phyloP scores from a whole-genome alignment of 1,140 invertebrate species.

The Chironomus tepperi region DNA sequence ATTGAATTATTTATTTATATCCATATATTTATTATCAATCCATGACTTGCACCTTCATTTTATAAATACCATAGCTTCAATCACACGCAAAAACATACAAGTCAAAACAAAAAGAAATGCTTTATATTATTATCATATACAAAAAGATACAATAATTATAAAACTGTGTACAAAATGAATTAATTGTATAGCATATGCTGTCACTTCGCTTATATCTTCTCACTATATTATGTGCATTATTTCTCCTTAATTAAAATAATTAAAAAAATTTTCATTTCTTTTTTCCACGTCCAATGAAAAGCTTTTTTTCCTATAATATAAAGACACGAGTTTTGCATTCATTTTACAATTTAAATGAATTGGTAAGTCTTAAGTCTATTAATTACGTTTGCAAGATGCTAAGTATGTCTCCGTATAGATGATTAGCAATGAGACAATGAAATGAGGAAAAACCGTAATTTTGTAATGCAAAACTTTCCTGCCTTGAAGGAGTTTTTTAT shows the following conservation, averaged over 20 bases:
- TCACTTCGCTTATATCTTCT: background rate
- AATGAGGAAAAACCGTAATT: background rate
- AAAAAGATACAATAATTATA: too few relatives aligned
- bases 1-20: background rate
- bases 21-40: background rate
- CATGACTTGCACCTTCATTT: background rate
- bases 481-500: too few relatives aligned
- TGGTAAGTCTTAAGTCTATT: background rate
- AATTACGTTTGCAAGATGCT: too few relatives aligned
- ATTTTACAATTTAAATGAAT: background rate
- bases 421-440: background rate
- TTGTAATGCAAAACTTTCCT: too few relatives aligned
- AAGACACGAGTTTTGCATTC: background rate
- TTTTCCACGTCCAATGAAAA: background rate
- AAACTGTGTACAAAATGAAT: background rate
- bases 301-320: background rate
- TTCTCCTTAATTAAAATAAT: conserved; percentile 14
- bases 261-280: background rate
- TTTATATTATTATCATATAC: too few relatives aligned
- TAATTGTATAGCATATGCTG: conserved; percentile 1
- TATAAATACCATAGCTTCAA: background rate
- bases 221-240: background rate
- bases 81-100: background rate
- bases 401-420: background rate
- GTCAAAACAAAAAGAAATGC: background rate